phyloP scores from a whole-genome alignment of 2,113 vertebrate species.

The Pelusios castaneus region DNA sequence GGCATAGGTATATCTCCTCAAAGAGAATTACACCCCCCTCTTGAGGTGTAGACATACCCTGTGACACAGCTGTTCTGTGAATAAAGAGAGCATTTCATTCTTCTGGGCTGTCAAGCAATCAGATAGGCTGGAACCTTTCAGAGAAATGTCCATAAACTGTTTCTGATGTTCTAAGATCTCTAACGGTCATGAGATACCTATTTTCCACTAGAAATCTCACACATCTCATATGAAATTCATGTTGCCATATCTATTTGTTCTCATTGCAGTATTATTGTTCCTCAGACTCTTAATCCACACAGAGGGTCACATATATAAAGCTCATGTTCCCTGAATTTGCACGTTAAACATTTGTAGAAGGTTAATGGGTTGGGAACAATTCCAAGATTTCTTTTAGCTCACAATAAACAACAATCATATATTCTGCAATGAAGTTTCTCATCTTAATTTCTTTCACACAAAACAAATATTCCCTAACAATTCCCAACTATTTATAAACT shows the following conservation, averaged over 20 bases:
- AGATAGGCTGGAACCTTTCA: background rate
- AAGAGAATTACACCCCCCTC: background rate
- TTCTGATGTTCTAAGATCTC: background rate
- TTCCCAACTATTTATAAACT: conserved; percentile 52
- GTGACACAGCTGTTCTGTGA: background rate
- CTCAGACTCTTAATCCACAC: background rate
- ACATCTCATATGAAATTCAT: background rate
- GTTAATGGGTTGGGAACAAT: background rate
- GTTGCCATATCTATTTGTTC: background rate
- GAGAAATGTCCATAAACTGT: background rate
- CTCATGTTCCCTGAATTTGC: background rate
- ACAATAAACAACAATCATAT: conserved; percentile 34
- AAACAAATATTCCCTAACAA: conserved; percentile 48
- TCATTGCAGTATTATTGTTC: background rate
- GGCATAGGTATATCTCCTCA: background rate
- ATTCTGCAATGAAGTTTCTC: background rate
- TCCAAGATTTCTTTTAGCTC: conserved; percentile 10
- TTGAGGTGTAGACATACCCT: background rate
- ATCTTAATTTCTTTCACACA: conserved; percentile 21
- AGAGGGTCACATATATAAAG: background rate
- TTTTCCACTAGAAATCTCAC: background rate
- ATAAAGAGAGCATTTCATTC: background rate
- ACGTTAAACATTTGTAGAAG: background rate
- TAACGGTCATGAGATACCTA: background rate
- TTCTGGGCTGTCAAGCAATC: background rate